Base-by-base conservation (phyloP, 2,113 vertebrate genomes). In the Paedocypris sp. region DNA sequence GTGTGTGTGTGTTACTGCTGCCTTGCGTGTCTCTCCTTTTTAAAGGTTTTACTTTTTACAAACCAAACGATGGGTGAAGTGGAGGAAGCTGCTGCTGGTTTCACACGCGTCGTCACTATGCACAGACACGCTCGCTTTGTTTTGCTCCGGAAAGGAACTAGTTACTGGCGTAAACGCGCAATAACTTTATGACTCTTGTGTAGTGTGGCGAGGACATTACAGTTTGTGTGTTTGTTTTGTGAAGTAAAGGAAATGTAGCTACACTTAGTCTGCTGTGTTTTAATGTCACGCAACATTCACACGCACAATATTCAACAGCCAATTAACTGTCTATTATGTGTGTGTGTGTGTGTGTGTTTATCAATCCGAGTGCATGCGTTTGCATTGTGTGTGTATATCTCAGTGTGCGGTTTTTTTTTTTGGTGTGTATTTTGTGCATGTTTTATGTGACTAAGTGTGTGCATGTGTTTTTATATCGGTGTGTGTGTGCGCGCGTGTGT, bases 101-200 rank as follows among this genome's bases (percentile, higher is more conserved):
- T n/a, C 33, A 53, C 41, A 58, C 75, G 77, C 74, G 71, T 56
- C 71, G 80, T 72, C 75, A 68, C 82, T 86, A 86, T 83, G 82
- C 83, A 86, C 83, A 72, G 70, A 56, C 63, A 74, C 68, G 66
- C 57, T 68, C 49, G 46, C 31, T 43, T 42, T 11, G n/a, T 22
- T 38, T 13, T 42, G 42, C 63, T 60, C 62, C 69, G 72, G 74
- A 70, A 76, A 57, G 60, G 22, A 46, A 56, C 10, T 15, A 51
- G 39, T 74, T 73, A 50, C 62, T 75, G 66, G 68, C 62, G 71
- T 73, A 65, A 60, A 52, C 59, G 76, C 66, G 75, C 73, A 79
- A 78, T 80, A 75, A 73, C 46, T 58, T n/a, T 47, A 13, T 56
- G 48, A 10, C 19, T 51, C 64, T 72, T 65, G 70, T 73, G 18